A percentile compares a stretch with the other conserved stretches of the same genome.
phyloP scores from a whole-genome alignment of 2,888 invertebrate genomes.

The Eupithecia tripunctaria region DNA sequence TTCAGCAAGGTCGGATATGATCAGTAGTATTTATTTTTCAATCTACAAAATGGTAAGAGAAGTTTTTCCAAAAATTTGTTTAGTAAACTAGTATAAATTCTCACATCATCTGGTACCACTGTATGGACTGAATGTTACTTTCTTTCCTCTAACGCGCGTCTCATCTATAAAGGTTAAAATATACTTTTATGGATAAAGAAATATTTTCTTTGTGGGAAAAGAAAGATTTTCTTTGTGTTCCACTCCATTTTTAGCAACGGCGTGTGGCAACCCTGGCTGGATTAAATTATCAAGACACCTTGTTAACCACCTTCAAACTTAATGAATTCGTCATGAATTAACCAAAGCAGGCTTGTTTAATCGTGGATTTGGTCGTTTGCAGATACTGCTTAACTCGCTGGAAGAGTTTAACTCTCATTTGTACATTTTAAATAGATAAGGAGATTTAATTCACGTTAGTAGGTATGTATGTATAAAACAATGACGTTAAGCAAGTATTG shows the following conservation, averaged over 20 bases:
- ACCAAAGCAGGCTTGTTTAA: constrained; percentile 52
- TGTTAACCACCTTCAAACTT: constrained; percentile 78
- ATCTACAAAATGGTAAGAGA: not conserved
- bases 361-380: constrained; percentile 44
- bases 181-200: not conserved
- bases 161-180: not conserved
- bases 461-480: too few species aligned
- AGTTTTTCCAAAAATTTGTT: not conserved
- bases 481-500: not conserved
- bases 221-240: not conserved
- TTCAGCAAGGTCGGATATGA: not conserved
- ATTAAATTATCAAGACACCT: constrained; percentile 85
- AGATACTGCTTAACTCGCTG: constrained; percentile 35
- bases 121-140: too few species aligned
- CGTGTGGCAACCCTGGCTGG: constrained; percentile 51
- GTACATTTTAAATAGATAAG: constrained; percentile 1
- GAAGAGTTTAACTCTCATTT: constrained; percentile 22
- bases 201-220: not conserved
- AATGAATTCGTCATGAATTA: constrained; percentile 83
- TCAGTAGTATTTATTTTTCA: not conserved
- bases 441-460: not conserved
- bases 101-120: too few species aligned
- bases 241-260: not conserved
- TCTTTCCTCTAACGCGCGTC: too few species aligned
- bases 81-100: not conserved